Conservation (phyloP, 2,113 vertebrate genomes). For the Osmerus mordax region DNA sequence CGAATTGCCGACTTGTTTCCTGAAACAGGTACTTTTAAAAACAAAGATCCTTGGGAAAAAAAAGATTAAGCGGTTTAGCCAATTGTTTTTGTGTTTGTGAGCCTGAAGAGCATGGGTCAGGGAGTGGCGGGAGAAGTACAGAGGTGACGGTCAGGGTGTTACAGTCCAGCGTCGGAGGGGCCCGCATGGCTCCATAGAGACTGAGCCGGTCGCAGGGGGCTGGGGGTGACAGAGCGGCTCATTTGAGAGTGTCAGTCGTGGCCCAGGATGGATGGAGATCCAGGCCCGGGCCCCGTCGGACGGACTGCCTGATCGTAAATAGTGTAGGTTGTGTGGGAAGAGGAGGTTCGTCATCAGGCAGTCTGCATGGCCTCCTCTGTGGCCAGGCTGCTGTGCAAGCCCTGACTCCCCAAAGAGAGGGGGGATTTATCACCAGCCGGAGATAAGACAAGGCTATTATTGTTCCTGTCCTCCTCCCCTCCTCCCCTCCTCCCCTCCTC, state of each 20-base stretch:
- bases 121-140: neutral
- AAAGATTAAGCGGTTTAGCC: too few relatives aligned
- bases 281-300: constrained; percentile 25
- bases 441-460: constrained; percentile 67
- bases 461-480: constrained; percentile 49
- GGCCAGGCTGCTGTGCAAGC: constrained; percentile 34
- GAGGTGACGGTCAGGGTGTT: neutral
- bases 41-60: too few relatives aligned
- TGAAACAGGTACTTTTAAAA: too few relatives aligned
- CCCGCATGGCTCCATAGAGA: neutral
- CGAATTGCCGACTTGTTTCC: too few relatives aligned
- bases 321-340: constrained; percentile 31
- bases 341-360: constrained; percentile 58
- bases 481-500: constrained; percentile 12
- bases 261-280: constrained; percentile 36
- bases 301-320: constrained; percentile 51
- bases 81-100: too few relatives aligned
- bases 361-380: neutral
- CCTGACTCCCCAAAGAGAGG: constrained; percentile 39
- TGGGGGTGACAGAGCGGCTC: constrained; percentile 30
- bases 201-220: neutral
- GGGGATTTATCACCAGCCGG: constrained; percentile 62
- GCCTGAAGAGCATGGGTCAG: too few relatives aligned
- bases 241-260: constrained; percentile 43
- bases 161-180: neutral